A percentile compares a stretch with the other conserved stretches of the same genome.
Evolutionary conservation across 2,113 vertebrate genomes (phyloP).

Genomic region (Tachysurus vachellii): DNA sequence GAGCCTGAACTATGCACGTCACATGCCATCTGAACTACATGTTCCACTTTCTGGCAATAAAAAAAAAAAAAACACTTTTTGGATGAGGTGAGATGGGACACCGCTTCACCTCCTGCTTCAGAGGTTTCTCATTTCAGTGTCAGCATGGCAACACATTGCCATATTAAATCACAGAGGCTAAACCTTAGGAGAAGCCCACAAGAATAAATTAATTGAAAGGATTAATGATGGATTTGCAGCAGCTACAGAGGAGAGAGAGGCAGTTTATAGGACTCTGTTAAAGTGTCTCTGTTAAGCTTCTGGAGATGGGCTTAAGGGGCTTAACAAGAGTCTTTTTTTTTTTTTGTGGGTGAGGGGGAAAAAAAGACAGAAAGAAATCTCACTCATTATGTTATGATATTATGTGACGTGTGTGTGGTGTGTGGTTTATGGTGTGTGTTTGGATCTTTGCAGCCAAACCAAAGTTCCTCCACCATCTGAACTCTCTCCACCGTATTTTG

Average conservation of each 20-base stretch:
- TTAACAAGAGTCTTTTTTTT: conserved; percentile 23
- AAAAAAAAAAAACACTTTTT: neutral
- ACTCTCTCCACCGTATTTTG: conserved; percentile 75
- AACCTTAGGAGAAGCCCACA: conserved; percentile 53
- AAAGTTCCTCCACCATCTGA: conserved; percentile 43
- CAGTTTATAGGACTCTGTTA: conserved; percentile 55
- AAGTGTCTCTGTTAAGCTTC: conserved; percentile 54
- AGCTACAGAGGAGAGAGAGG: conserved; percentile 50
- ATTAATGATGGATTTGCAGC: conserved; percentile 62
- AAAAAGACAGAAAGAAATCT: neutral
- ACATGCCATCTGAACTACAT: neutral
- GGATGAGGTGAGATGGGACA: neutral
- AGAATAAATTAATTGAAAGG: conserved; percentile 63
- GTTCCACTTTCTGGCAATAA: too few relatives aligned
- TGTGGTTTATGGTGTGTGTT: neutral
- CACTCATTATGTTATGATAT: neutral
- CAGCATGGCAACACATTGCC: conserved; percentile 28
- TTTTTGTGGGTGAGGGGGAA: neutral
- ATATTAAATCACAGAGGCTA: conserved; percentile 49
- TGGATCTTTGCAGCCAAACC: conserved; percentile 20
- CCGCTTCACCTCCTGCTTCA: neutral
- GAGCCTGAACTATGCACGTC: conserved; percentile 5
- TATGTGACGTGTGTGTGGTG: neutral
- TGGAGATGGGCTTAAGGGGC: conserved; percentile 46
- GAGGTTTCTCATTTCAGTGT: conserved; percentile 42